phyloP scores from a whole-genome alignment of 2,797 vertebrate species.

The Phyllotis vaccarum region DNA sequence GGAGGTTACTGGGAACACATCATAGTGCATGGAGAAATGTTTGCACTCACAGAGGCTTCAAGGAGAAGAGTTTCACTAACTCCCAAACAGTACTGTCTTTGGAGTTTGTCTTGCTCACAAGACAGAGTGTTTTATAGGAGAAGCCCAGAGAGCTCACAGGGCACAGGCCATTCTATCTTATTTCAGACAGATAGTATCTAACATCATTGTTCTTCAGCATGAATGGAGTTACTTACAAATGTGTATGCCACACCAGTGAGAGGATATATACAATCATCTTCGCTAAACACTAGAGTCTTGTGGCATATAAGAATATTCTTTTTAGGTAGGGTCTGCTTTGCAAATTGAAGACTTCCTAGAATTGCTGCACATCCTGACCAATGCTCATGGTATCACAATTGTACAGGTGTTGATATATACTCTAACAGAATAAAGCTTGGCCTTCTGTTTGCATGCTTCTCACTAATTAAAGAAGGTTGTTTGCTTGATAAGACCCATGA shows the following conservation, averaged over 20 bases:
- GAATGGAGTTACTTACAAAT: neutral
- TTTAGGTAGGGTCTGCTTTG: neutral
- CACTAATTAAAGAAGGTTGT: neutral
- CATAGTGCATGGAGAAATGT: neutral
- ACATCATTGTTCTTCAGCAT: neutral
- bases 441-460: neutral
- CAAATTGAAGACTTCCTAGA: neutral
- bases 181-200: neutral
- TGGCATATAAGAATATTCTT: neutral
- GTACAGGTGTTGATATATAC: neutral
- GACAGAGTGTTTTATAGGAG: neutral
- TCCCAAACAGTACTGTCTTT: conserved; percentile 54
- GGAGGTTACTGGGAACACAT: neutral
- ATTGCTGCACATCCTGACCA: neutral
- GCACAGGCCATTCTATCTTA: neutral
- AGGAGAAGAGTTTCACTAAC: conserved; percentile 43
- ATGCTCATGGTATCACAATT: neutral
- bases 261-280: neutral
- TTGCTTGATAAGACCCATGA: neutral
- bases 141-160: neutral
- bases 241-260: neutral
- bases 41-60: neutral
- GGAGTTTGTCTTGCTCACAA: neutral
- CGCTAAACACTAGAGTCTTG: neutral
- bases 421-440: neutral